Base-by-base conservation (phyloP, 2,888 invertebrate species). In the Drosophila kuntzei region DNA sequence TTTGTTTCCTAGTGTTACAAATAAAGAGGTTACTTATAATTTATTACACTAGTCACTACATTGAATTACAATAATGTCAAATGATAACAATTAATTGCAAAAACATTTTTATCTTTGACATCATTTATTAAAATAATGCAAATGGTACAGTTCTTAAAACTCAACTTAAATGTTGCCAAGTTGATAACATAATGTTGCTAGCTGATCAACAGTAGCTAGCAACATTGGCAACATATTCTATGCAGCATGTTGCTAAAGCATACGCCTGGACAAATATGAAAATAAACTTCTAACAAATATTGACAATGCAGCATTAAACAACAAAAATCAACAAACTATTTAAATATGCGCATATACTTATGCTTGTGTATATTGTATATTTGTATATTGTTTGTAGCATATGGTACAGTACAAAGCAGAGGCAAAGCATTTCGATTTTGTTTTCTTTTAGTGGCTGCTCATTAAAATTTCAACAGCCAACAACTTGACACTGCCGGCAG, bases 391-490 rank as follows among this genome's bases (percentile, higher is more conserved):
- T 39, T 16, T 41, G 39, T 25, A 37, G 71, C 51, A 64, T n/a
- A 67, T 59, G 49, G 20, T 29, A 41, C 27, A 9, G 8, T 8
- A 9, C 27, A 27, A 27, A 27, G 18, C 18, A 11, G 36, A 46
- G 14, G 18, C 53, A 29, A 39, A 54, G 46, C 55, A 77, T 50
- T 76, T 51, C 32, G 36, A 39, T 32, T 57, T 41, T 20, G 57
- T 62, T 59, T 63, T 50, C 41, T 27, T 55, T 39, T 34, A 16
- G 20, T 29, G 51, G 57, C 54, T 74, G 64, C 59, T 79, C 82
- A 79, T 79, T 79, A 79, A 79, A 79, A 75, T 79, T 75, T 67
- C 70, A 81, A 62, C 59, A 58, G 50, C 8, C 68, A 39, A 44
- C 60, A 60, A 67, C 20, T 34, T 65, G 58, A 32, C 59, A 41